Conservation (phyloP, 2,888 invertebrate genomes). For the Apotomis betuletana region DNA sequence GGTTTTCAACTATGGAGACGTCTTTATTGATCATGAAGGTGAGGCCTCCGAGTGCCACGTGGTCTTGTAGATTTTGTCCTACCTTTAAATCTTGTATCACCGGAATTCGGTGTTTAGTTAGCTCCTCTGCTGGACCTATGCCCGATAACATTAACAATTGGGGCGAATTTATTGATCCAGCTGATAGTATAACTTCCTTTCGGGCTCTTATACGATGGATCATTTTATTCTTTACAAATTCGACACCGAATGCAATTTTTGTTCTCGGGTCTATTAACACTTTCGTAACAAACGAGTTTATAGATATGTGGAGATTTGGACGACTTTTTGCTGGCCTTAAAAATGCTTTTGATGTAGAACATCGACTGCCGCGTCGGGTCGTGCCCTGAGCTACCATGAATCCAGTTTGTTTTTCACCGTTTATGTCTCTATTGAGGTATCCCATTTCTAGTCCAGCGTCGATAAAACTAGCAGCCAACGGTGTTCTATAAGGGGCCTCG, state of each 20-base stretch:
- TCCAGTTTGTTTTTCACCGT: conserved; percentile 93
- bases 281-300: conserved; percentile 91
- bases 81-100: conserved; percentile 91
- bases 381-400: conserved; percentile 96
- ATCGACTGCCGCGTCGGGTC: conserved; percentile 90
- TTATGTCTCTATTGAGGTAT: conserved; percentile 93
- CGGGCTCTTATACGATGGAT: conserved; percentile 88
- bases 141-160: conserved; percentile 97
- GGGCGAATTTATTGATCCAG: conserved; percentile 96
- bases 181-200: conserved; percentile 95
- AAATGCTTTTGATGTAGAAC: conserved; percentile 95
- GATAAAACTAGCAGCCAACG: conserved; percentile 91
- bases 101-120: conserved; percentile 89
- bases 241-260: conserved; percentile 91
- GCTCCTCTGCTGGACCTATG: conserved; percentile 89
- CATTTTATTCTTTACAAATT: conserved; percentile 89
- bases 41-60: conserved; percentile 92
- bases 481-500: conserved; percentile 94
- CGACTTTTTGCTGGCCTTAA: conserved; percentile 90
- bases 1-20: conserved; percentile 90
- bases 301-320: conserved; percentile 92
- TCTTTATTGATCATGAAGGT: conserved; percentile 91
- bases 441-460: conserved; percentile 93
- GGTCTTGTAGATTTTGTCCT: conserved; percentile 94
- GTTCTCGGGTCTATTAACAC: conserved; percentile 88